A percentile compares a stretch with the other conserved stretches of the same genome.
Evolutionary conservation across 2,113 vertebrate genomes (phyloP).

Genomic region (Micromys minutus): DNA sequence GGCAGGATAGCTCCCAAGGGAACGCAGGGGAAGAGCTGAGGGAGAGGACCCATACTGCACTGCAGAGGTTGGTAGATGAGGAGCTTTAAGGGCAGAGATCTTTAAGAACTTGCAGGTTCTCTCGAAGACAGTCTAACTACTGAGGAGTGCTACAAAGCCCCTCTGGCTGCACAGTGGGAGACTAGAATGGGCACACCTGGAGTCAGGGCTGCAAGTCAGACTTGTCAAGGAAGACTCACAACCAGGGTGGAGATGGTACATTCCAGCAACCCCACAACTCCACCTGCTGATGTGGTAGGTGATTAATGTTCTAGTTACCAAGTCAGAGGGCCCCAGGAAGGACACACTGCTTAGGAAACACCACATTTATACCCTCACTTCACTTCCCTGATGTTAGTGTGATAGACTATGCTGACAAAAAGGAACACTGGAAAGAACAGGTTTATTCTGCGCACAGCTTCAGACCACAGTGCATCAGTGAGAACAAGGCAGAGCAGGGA

Average conservation of each 20-base stretch:
- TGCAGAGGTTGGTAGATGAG: too few species aligned
- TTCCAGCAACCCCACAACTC: not conserved
- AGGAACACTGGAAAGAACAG: not conserved
- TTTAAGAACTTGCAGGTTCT: not conserved
- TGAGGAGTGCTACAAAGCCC: not conserved
- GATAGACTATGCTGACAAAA: not conserved
- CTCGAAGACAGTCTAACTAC: not conserved
- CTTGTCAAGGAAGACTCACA: not conserved
- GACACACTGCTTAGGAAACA: not conserved
- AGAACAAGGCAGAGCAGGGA: not conserved
- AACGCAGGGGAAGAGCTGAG: not conserved
- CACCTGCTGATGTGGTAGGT: not conserved
- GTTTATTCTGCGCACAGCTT: not conserved
- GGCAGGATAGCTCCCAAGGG: not conserved
- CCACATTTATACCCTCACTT: not conserved
- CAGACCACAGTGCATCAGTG: not conserved
- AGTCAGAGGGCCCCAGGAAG: not conserved
- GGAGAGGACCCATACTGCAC: rapidly evolving
- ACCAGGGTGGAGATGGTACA: not conserved
- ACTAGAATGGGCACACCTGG: too few species aligned
- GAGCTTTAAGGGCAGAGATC: not conserved
- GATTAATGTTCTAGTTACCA: not conserved
- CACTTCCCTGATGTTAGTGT: not conserved
- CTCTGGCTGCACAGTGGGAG: rapidly evolving
- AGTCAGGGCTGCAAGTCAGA: not conserved